Evolutionary conservation across 2,888 invertebrate species (phyloP), one percentile per base, ranked within the genome.

Genomic region (Monopis laevigella): DNA sequence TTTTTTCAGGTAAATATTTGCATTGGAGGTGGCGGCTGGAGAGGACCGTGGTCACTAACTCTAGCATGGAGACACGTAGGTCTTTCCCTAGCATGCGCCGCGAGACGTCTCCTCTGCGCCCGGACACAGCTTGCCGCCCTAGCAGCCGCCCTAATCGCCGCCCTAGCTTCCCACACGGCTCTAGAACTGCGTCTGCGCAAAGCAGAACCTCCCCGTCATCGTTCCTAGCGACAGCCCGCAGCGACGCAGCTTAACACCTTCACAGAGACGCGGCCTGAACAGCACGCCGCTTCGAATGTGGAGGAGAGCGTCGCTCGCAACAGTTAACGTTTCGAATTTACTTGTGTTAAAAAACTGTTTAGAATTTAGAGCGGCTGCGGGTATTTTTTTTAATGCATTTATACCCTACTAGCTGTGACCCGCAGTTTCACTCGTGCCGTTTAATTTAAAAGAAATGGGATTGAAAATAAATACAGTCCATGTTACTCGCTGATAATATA

Each of bases 81-180:
- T 2, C 61, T 88, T 44, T 84, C 86, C 6, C 58, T 87, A 1
- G 86, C 87, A 6, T 88, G 88, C 53, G 78, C 77, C 0, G 84
- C 86, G 30, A 86, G 88, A 27, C 84, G 85, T 40, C 60, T 83
- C 39, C 70, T 89, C 32, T 89, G 89, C 53, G 69, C 75, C 54
- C 54, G 82, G 54, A 49, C 82, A 50, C 74, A 82, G 56, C 57
- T 77, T 45, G 58, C 75, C 36, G 59, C 68, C 42, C 55, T 84
- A 42, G 73, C 70, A 0, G 59, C 61, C 0, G 63, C 84, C 48
- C 73, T 84, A 19, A 55, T 64, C 18, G 61, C 68, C 10, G 72
- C 73, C 17, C 55, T 74, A 1, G 48, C 51, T 1, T 56, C 78
- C 3, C 69, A 84, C 39, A 58, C 58, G 2, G 63, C 63, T 29